phyloP scores from a whole-genome alignment of 2,888 invertebrate species.

The Caenorhabditis macrosperma region DNA sequence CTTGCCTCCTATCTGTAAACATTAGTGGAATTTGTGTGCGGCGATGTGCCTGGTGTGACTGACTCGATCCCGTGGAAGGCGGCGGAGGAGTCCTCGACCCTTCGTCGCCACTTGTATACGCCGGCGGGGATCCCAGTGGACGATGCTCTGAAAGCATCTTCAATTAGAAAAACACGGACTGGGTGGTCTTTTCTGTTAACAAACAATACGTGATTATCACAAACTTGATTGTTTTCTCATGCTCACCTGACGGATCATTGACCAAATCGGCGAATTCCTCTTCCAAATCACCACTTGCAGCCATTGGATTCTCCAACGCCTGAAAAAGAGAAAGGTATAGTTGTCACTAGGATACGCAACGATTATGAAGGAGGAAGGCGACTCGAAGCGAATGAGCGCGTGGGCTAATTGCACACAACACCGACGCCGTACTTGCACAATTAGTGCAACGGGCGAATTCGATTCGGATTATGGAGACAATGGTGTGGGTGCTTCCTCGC shows the following conservation, averaged over 20 bases:
- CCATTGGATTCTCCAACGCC: slow-evolving; percentile 64
- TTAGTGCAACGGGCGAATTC: background rate
- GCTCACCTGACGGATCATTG: slow-evolving; percentile 12
- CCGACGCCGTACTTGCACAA: background rate
- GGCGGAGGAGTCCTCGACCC: background rate
- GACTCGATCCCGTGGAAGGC: slow-evolving; percentile 9
- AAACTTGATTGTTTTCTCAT: too few relatives aligned
- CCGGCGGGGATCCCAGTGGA: slow-evolving; percentile 55
- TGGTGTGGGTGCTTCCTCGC: too few relatives aligned
- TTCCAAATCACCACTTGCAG: slow-evolving; percentile 11
- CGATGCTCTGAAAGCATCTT: background rate
- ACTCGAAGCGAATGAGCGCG: background rate
- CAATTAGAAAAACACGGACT: too few relatives aligned
- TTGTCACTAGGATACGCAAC: background rate
- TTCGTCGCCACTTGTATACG: slow-evolving; percentile 53
- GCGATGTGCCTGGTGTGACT: background rate
- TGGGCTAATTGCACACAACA: background rate
- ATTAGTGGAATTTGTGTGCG: background rate
- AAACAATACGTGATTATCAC: too few relatives aligned
- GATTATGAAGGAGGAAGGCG: background rate
- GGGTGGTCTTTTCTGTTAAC: too few relatives aligned
- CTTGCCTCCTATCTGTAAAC: slow-evolving; percentile 50
- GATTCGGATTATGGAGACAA: too few relatives aligned
- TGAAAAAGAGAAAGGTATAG: slow-evolving; percentile 39
- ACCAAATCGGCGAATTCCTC: slow-evolving; percentile 32